Evolutionary conservation across 2,113 vertebrate genomes (phyloP), one percentile per base, ranked within the genome.

Genomic region (Fregata magnificens): DNA sequence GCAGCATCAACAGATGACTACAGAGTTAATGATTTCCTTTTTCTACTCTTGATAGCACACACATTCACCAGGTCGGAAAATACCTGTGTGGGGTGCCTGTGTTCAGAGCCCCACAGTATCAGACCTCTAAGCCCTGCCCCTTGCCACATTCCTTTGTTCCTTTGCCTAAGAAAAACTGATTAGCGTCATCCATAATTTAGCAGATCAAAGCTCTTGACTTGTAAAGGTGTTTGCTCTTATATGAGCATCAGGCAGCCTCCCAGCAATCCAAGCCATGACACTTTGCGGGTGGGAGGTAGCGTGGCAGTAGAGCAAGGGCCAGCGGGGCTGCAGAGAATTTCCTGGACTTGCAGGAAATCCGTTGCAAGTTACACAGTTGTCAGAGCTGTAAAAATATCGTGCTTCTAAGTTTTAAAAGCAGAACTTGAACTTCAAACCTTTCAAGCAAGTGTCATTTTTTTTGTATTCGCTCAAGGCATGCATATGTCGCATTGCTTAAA

Each of bases 341-440:
- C 28, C 66, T 69, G 47, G 5, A 8, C 21, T 44, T 77, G 47
- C 8, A 81, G 55, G 31, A 86, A 78, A 78, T 71, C 16, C 16
- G 84, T 77, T 82, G 11, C 21, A 89, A 88, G 31, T 49, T 36
- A 18, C 20, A 59, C 13, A 78, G 7, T 49, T 70, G 28, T 49
- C 52, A 90, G 45, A 86, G 28, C 53, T 62, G 24, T 58, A 77
- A 85, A 96, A 80, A 77, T 70, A 55, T 25, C 74, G 12, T 55
- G 4, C 11, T 91, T 81, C 47, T 74, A 67, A 16, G 17, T 84
- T 94, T 86, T 86, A 88, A 92, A 96, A 88, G 82, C 77, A 97
- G 96, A 97, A 95, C 70, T 82, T 90, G 90, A 97, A 97, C 92
- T 97, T 97, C 96, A 98, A 93, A 91, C 73, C 53, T 97, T 98